Percentiles rank a stretch among this genome's conserved stretches.
phyloP scores from a whole-genome alignment of 2,113 vertebrate genomes.

The Trinectes maculatus region DNA sequence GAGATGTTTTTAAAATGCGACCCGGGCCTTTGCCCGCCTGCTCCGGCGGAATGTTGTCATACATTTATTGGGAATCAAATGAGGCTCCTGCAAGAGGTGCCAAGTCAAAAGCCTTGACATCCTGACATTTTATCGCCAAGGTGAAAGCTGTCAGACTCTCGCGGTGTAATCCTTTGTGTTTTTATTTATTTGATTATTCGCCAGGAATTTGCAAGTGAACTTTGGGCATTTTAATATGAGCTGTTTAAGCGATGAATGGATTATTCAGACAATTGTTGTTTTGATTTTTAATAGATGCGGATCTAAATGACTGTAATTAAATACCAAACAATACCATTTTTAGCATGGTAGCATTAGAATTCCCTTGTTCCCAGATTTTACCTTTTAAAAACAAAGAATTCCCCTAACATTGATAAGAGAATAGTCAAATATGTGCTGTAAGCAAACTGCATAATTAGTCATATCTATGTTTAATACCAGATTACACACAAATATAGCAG shows the following conservation, averaged over 20 bases:
- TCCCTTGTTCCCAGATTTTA: constrained; percentile 44
- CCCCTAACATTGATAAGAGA: constrained; percentile 47
- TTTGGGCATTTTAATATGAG: background rate
- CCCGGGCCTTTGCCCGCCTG: constrained; percentile 62
- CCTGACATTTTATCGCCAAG: constrained; percentile 73
- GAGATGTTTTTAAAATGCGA: constrained; percentile 79
- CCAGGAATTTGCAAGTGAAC: constrained; percentile 51
- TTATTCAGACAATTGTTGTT: background rate
- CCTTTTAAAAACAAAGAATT: constrained; percentile 21
- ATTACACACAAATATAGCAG: constrained; percentile 11
- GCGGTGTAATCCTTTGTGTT: constrained; percentile 51
- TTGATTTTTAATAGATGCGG: constrained; percentile 55
- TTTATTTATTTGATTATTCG: constrained; percentile 69
- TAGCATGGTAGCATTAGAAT: constrained; percentile 43
- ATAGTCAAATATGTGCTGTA: constrained; percentile 42
- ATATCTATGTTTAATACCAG: background rate
- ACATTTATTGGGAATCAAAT: constrained; percentile 74
- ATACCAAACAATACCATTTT: constrained; percentile 48
- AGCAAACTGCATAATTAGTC: constrained; percentile 45
- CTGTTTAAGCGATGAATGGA: background rate
- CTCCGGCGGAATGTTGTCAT: constrained; percentile 71
- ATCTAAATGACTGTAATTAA: constrained; percentile 61
- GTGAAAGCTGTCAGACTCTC: constrained; percentile 41
- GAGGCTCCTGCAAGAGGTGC: constrained; percentile 38
- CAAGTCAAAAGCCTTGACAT: constrained; percentile 52